Percentiles rank a stretch among this genome's conserved stretches.
phyloP scores from a whole-genome alignment of 2,888 invertebrate species.

The Heliconius cydno region DNA sequence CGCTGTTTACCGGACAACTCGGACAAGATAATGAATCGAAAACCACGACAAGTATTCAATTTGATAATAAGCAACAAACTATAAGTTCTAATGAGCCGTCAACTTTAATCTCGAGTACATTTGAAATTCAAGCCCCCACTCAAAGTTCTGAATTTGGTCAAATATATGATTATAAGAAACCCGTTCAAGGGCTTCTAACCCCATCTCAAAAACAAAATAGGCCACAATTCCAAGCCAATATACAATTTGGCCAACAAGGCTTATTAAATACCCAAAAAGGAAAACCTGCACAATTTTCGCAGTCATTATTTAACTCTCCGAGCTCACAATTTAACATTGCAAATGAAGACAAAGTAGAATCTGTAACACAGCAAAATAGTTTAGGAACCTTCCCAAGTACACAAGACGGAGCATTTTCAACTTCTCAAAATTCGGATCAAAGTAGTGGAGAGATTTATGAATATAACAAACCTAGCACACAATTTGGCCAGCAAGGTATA shows the following conservation, averaged over 20 bases:
- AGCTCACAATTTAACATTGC: conserved; percentile 2
- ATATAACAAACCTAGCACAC: conserved; percentile 28
- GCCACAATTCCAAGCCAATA: conserved; percentile 14
- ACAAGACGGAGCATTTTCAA: background rate
- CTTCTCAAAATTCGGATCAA: conserved; percentile 34
- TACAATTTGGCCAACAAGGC: conserved; percentile 23
- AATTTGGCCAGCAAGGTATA: conserved; percentile 18
- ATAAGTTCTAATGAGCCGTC: conserved; percentile 4
- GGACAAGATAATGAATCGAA: background rate
- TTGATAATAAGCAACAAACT: background rate
- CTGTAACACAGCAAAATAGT: background rate
- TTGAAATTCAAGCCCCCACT: conserved; percentile 25
- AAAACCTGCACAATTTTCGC: background rate
- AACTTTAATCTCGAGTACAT: background rate
- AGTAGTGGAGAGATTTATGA: conserved; percentile 43
- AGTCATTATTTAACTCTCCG: background rate
- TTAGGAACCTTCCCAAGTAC: background rate
- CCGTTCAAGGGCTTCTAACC: conserved; percentile 17
- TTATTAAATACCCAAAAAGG: background rate
- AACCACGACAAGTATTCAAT: conserved; percentile 5
- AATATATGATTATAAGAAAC: conserved; percentile 36
- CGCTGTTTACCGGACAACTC: background rate
- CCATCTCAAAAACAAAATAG: background rate
- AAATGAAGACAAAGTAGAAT: conserved; percentile 4
- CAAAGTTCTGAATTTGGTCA: conserved; percentile 41